Evolutionary conservation across 1,140 invertebrate genomes (phyloP), one percentile per base, ranked within the genome.

Genomic region (Heliconius congener): DNA sequence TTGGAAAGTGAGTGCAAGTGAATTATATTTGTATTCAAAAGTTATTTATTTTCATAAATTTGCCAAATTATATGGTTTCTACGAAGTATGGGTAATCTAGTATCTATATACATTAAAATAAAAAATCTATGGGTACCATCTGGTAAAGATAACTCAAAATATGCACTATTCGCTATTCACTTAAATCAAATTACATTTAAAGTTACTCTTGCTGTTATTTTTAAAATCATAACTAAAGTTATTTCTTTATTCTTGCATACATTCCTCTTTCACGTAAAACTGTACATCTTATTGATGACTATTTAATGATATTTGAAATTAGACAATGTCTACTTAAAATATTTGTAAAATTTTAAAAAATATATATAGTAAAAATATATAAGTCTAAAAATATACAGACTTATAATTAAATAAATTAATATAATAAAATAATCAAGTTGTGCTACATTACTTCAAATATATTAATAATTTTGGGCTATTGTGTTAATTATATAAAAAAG

Each of bases 1-100:
- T n/a, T n/a, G n/a, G n/a, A n/a, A n/a, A n/a, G n/a, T n/a, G n/a
- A 95, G 95, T 94, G 83, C 71, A 82, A 78, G 79, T 34, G 52
- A 46, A 77, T 75, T 74, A 78, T 73, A 52, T 73, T 39, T 37
- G 8, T 80, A 78, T 79, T 74, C 71, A 82, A 60, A 75, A 66
- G 50, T 50, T 55, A 74, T 76, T 55, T 19, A 55, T 74, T 30
- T 74, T 52, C 13, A 72, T 37, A n/a, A 72, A n/a, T 13, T 72
- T 72, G 8, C 37, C 16, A 37, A 27, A 66, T 66, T 30, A 30
- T 30, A 27, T 27, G 11, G 11, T 66, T 66, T 27, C 60, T 30
- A 27, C 30, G 18, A 66, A 23, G 13, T 66, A 66, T 66, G 9
- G 3, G 8, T 66, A 27, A 66, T 16, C 60, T 66, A 60, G 13